Evolutionary conservation across 2,113 vertebrate genomes (phyloP).

Genomic region (Blennius ocellaris): DNA sequence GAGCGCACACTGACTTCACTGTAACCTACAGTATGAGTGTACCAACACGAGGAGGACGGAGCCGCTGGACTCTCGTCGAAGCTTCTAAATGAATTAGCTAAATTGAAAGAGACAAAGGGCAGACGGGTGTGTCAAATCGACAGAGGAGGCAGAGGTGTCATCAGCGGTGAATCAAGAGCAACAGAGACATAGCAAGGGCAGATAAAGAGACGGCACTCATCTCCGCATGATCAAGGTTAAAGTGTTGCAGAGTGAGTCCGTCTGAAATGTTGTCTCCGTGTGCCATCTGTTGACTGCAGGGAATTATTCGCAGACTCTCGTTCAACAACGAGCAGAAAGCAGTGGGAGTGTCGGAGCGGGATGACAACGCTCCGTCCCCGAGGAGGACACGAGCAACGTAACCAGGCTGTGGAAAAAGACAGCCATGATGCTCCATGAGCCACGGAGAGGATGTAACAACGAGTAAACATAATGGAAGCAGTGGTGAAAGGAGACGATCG

Average conservation of each 20-base stretch:
- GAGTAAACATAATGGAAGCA: too few species aligned
- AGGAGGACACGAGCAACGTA: conserved; percentile 27
- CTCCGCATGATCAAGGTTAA: conserved; percentile 49
- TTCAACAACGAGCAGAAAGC: conserved; percentile 39
- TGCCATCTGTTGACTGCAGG: conserved; percentile 74
- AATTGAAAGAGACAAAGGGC: background rate
- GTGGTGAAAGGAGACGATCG: too few species aligned
- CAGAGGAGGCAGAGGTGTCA: background rate
- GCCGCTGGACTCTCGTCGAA: conserved; percentile 21
- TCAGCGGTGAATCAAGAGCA: background rate
- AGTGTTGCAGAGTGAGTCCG: conserved; percentile 46
- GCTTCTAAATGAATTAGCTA: background rate
- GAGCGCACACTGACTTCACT: conserved; percentile 20
- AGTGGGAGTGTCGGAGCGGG: conserved; percentile 63
- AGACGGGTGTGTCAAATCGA: background rate
- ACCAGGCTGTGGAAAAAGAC: too few species aligned
- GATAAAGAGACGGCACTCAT: background rate
- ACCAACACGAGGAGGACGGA: conserved; percentile 15
- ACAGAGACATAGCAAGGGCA: background rate
- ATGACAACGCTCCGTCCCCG: conserved; percentile 36
- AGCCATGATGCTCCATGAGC: too few species aligned
- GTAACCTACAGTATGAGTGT: conserved; percentile 7
- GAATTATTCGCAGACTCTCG: conserved; percentile 43
- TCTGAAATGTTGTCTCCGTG: conserved; percentile 36
- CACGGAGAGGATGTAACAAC: too few species aligned